A percentile compares a stretch with the other conserved stretches of the same genome.
These are phyloP conservation scores for Scatophagus argus DNA, from an alignment of 2,113 vertebrate species.

Conservation along the genomic window DNA sequence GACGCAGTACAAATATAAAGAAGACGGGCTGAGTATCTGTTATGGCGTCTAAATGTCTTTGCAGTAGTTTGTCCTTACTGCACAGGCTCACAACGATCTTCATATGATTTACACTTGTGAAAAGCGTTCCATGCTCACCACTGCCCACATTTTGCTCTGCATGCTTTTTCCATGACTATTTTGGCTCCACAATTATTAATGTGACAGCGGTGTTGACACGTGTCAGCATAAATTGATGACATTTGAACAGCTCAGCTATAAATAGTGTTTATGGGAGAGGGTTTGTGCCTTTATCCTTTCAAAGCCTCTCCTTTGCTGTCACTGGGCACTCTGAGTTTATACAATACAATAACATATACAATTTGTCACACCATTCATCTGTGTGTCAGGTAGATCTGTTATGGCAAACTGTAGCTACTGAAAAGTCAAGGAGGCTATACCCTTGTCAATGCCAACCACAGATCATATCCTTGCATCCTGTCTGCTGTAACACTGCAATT, in stretches of 20 bases:
- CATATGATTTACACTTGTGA: neutral
- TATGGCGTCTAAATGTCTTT: conserved; percentile 77
- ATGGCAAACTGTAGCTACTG: too few species aligned
- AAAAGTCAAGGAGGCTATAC: too few species aligned
- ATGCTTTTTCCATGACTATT: conserved; percentile 61
- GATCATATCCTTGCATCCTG: too few species aligned
- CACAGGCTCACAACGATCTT: conserved; percentile 1
- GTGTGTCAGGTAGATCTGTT: conserved; percentile 11
- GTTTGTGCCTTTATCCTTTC: conserved; percentile 58
- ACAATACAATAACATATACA: conserved; percentile 39
- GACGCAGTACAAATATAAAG: conserved; percentile 76
- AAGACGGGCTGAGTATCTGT: conserved; percentile 69
- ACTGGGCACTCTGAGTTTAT: conserved; percentile 41
- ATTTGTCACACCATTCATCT: conserved; percentile 30
- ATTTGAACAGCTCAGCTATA: conserved; percentile 71
- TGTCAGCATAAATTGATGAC: conserved; percentile 81
- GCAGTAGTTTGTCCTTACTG: conserved; percentile 77
- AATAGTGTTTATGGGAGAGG: conserved; percentile 66
- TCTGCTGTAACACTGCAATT: too few species aligned
- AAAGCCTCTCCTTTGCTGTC: conserved; percentile 67
- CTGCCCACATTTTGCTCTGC: conserved; percentile 25
- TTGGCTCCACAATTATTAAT: conserved; percentile 73
- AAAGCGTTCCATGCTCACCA: conserved; percentile 12
- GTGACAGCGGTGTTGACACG: conserved; percentile 74
- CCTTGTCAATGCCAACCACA: too few species aligned